Base-by-base conservation (phyloP, 2,888 invertebrate genomes). In the Synanthedon andrenaeformis region DNA sequence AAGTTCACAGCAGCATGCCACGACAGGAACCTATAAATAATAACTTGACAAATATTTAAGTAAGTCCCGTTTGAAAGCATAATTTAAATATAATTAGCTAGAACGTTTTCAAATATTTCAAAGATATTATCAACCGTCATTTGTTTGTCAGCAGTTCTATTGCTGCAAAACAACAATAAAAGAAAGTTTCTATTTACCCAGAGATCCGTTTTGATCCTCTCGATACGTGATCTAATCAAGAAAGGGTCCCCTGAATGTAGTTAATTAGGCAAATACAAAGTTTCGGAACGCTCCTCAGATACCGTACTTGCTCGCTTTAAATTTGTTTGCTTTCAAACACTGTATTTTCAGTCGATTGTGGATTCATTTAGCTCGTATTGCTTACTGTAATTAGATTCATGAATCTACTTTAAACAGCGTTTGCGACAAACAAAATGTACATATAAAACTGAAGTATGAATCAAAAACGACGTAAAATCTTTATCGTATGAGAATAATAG, bases 211-310 rank as follows among this genome's bases (percentile, higher is more conserved):
- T 69, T 74, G 74, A 77, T 76, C 77, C 79, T 70, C 67, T 65
- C 74, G 67, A 79, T 79, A 82, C 81, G 82, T 82, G 79, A 80
- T 79, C 76, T 76, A 79, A 82, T 82, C 80, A 79, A 76, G 72
- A 72, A 67, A 71, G 74, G 76, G 71, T 72, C 76, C 67, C 67
- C 67, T 70, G 74, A 77, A 80, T 57, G 73, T 81, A 81, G 76
- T 82, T 82, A 83, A 82, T 83, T 82, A 80, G 75, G 75, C 72
- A 78, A 83, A 82, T 72, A 80, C 66, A 72, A 78, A 77, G 73
- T 79, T 79, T 68, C 59, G 64, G 61, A 68, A 64, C 65, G 63
- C 62, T 58, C 60, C 60, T 58, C 59, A 60, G 59, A 57, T 62
- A 53, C 42, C 53, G 54, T 61, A 60, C 61, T 63, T 63, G 63